phyloP scores from a whole-genome alignment of 2,113 vertebrate species.

The Megaceryle maxima region DNA sequence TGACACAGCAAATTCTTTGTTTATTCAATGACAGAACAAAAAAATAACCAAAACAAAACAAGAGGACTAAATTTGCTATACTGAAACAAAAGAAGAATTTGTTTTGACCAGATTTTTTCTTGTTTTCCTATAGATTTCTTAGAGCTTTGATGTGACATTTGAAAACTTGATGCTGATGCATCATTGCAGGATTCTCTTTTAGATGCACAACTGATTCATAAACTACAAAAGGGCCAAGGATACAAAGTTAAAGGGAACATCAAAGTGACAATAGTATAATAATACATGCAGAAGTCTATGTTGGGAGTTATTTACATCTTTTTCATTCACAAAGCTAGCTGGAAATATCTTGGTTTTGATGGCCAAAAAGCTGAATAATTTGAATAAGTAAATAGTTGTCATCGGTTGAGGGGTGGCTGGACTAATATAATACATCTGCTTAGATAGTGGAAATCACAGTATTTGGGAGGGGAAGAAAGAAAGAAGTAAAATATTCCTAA shows the following conservation, averaged over 20 bases:
- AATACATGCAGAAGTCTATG: not conserved
- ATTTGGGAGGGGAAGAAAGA: not conserved
- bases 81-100: not conserved
- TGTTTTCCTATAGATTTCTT: not conserved
- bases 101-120: not conserved
- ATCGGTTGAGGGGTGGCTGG: rapidly evolving
- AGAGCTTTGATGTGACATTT: not conserved
- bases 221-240: not conserved
- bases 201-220: not conserved
- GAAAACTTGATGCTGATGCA: not conserved
- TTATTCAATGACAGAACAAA: not conserved
- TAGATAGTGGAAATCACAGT: not conserved
- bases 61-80: not conserved
- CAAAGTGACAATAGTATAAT: not conserved
- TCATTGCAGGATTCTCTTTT: not conserved
- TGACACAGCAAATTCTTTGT: not conserved
- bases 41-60: not conserved
- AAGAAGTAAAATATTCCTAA: not conserved
- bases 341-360: not conserved
- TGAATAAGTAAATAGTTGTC: not conserved
- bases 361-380: not conserved
- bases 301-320: not conserved
- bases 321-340: not conserved
- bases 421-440: not conserved
- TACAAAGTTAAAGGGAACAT: not conserved